Conservation (phyloP, 2,113 vertebrate genomes). For the Stomatorhinus ivindoensis region DNA sequence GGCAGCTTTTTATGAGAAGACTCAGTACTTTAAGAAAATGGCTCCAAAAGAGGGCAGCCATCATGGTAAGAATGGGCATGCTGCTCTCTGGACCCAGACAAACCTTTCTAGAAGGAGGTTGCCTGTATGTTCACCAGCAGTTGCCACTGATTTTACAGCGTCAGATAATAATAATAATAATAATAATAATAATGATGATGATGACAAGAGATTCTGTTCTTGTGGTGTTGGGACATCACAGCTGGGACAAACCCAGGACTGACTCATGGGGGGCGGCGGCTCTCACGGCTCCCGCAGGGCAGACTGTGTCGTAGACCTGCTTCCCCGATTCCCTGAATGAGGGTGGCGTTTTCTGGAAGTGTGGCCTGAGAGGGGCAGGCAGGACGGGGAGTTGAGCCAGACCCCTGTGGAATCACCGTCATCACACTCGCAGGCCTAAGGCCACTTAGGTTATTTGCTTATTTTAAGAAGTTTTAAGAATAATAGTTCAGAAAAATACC, state of each 20-base stretch:
- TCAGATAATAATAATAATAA: not conserved
- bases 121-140: not conserved
- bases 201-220: not conserved
- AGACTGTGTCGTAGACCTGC: slow-evolving; percentile 56
- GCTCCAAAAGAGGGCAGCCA: not conserved
- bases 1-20: not conserved
- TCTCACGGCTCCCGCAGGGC: slow-evolving; percentile 48
- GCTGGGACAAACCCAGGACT: not conserved
- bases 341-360: slow-evolving; percentile 52
- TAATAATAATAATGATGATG: not conserved
- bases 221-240: not conserved
- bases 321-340: slow-evolving; percentile 55
- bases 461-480: not conserved
- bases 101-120: not conserved
- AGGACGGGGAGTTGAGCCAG: slow-evolving; percentile 23
- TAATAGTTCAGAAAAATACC: not conserved
- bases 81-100: not conserved
- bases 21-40: not conserved
- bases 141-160: not conserved
- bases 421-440: too few relatives aligned
- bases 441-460: slow-evolving; percentile 19
- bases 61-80: not conserved
- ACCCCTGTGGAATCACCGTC: too few relatives aligned
- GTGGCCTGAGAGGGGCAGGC: slow-evolving; percentile 42
- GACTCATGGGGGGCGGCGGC: not conserved